Base-by-base conservation (phyloP, 2,888 invertebrate species). In the Noctua fimbriata region DNA sequence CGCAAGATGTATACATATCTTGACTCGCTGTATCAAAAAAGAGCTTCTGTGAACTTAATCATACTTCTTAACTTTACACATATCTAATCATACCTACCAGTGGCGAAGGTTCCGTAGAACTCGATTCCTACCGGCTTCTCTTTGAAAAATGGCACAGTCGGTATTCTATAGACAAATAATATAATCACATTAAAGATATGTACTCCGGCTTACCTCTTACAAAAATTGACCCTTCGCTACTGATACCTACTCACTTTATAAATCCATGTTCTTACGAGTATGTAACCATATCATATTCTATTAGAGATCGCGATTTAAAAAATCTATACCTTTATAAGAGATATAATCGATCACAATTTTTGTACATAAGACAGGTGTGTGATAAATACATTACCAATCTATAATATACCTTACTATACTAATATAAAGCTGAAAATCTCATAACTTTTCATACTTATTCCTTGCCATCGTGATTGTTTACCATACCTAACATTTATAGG, bases 11-110 rank as follows among this genome's bases (percentile, higher is more conserved):
- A 63, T 69, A 81, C 73, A 81, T 89, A 88, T 88, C 82, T 77
- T 87, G 73, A 78, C 70, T 82, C 72, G 69, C 82, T 88, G 73
- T 79, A 80, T 76, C 67, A 74, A 79, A 73, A 47, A 73, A 65
- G 76, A 85, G 86, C 86, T 88, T 87, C 69, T 82, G 49, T 75
- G 69, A 47, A 83, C 79, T 84, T 89, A 86, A 85, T 86, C 86
- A 81, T 71, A 75, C 65, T 66, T 52, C 49, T 65, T 79, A 79
- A 73, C 65, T 78, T n/a, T 76, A 73, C 36, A 73, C 69, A 74
- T 28, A 81, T 73, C 24, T 63, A 49, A 81, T 82, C 74, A 84
- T 82, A 87, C 67, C 44, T 75, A 79, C 21, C n/a, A n/a, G n/a
- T n/a, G n/a, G n/a, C n/a, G n/a, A n/a, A n/a, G n/a, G n/a, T n/a